Base-by-base conservation (phyloP, 1,140 invertebrate genomes). In the Holotrichia oblita region DNA sequence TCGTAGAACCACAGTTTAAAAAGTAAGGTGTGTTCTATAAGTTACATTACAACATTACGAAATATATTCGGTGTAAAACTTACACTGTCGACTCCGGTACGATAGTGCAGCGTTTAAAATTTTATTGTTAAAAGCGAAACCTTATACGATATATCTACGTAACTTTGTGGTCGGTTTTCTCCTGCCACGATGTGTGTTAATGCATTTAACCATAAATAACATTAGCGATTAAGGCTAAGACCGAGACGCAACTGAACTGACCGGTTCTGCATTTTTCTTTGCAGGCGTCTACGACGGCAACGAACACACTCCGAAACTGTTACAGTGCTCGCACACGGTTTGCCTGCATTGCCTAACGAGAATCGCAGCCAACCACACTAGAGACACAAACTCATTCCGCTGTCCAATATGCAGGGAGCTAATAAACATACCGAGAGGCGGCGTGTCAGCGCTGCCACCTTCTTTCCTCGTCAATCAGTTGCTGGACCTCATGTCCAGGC, bases 341-440 rank as follows among this genome's bases (percentile, higher is more conserved):
- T 98, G 97, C 87, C 89, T 96, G 72, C 95, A 95, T 86, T 98
- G 97, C 86, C 90, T 98, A 73, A 94, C 94, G 72, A 90, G 95
- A 80, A 97, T 98, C 83, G 94, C 93, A 27, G 94, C 94, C 44
- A 93, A 93, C 42, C 93, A 93, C 81, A 93, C 93, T 2, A 87
- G 93, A 81, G 93, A 94, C 82, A 91, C 92, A 17, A 93, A 93
- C 24, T 93, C 93, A 6, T 97, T 98, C 87, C 91, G 96, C 82
- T 98, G 97, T 90, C 97, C 97, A 20, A 98, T 98, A 87, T 98
- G 97, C 87, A 91, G 97, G 69, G 97, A 98, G 88, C 90, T 95
- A 55, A 98, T 98, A 83, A 93, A 92, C 4, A 93, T 98, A 83
- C 97, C 97, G 14, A 89, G 95, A 22, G 96, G 96, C 40, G 97